Evolutionary conservation across 2,113 vertebrate species (phyloP), one percentile per base, ranked within the genome.

Genomic region (Ictidomys tridecemlineatus): DNA sequence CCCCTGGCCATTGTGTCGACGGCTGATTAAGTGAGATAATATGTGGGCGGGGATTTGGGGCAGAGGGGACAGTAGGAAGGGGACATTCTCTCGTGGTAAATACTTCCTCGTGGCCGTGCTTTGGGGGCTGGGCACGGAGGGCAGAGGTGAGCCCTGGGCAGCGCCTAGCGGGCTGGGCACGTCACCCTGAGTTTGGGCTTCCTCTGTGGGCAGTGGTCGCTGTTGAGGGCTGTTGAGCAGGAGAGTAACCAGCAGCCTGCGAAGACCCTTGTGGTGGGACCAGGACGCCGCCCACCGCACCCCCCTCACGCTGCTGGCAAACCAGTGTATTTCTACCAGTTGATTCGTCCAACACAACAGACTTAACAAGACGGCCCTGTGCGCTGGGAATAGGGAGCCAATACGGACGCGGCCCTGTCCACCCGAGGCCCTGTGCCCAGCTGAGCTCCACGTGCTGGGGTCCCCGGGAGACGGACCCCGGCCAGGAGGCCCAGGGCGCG

Each of bases 61-160:
- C 22, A 0, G 58, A 39, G 42, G 10, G 32, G 77, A 32, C 20
- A 3, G 30, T 3, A 1, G 39, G 8, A 45, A 16, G 30, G 91
- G 17, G 5, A 0, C 5, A 4, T 12, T 32, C 16, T 73, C n/a
- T 2, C 17, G 37, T 30, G 9, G 32, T 51, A 11, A 5, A 2
- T 9, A 6, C 1, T 0, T 37, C 30, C 11, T 48, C 8, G 0
- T 26, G 14, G n/a, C 83, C 39, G 7, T 8, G 20, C 42, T 1
- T 39, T 8, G 8, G 14, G 83, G 0, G 20, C 20, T n/a, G 67
- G 65, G 26, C 65, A 17, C 20, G 2, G 69, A 14, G 5, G 42
- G 42, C 4, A 22, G n/a, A 12, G 53, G n/a, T 1, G n/a, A 39
- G n/a, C 32, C 0, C 20, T 1, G 39, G 74, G 61, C 1, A 5